Evolutionary conservation across 2,113 vertebrate genomes (phyloP).

Genomic region (Oryzias melastigma): DNA sequence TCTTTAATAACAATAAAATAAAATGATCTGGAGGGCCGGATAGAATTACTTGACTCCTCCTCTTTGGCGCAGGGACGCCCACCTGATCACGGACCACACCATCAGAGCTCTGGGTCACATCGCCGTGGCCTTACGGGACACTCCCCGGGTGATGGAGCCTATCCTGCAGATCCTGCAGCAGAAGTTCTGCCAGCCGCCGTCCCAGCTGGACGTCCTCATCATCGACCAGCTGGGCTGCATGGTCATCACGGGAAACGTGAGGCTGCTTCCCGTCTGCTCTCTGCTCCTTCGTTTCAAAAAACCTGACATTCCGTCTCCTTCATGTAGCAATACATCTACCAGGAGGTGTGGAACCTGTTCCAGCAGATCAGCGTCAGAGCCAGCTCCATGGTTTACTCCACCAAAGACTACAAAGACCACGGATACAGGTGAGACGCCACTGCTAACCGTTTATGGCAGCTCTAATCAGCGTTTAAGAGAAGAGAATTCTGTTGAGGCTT

Average conservation of each 20-base stretch:
- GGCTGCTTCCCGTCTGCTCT: slow-evolving; percentile 5
- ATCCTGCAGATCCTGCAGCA: slow-evolving; percentile 98
- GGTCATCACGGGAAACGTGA: slow-evolving; percentile 97
- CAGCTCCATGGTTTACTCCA: slow-evolving; percentile 96
- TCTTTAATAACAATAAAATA: too few species aligned
- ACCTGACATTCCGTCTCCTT: not conserved
- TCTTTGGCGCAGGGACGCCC: slow-evolving; percentile 80
- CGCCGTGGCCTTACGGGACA: slow-evolving; percentile 92
- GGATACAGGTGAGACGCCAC: slow-evolving; percentile 81
- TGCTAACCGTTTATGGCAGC: too few species aligned
- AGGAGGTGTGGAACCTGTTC: slow-evolving; percentile 98
- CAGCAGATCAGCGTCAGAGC: slow-evolving; percentile 99
- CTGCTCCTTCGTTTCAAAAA: too few species aligned
- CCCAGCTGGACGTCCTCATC: slow-evolving; percentile 95
- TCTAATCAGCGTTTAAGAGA: too few species aligned
- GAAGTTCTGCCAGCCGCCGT: slow-evolving; percentile 98
- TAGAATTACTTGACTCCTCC: not conserved
- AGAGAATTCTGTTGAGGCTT: too few species aligned
- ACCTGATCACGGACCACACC: slow-evolving; percentile 97
- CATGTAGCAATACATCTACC: slow-evolving; percentile 96
- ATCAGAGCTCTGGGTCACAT: slow-evolving; percentile 96
- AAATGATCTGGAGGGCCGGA: too few species aligned
- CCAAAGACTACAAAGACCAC: slow-evolving; percentile 95
- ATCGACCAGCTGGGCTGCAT: slow-evolving; percentile 97
- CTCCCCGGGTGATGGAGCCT: slow-evolving; percentile 94